These are phyloP conservation scores for Notarius quadriscutis DNA, from an alignment of 2,113 vertebrate genomes.

Conservation along the genomic window DNA sequence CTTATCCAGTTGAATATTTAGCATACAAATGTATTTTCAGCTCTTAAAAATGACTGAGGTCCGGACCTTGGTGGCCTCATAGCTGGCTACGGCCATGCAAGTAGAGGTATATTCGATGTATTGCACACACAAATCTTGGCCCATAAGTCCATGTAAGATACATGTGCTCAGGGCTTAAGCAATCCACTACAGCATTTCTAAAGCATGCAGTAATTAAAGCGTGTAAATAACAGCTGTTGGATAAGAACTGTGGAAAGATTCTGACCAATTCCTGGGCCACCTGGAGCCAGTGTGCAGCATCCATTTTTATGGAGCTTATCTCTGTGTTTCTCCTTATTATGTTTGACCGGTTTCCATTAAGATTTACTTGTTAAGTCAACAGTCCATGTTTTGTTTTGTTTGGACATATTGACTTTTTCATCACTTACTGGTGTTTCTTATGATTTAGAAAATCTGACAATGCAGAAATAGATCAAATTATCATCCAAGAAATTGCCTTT, in stretches of 20 bases:
- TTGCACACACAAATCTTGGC: not conserved
- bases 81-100: not conserved
- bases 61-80: no score
- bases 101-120: not conserved
- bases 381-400: not conserved
- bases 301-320: not conserved
- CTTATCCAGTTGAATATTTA: no score
- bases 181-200: not conserved
- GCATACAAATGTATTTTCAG: no score
- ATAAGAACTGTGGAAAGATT: not conserved
- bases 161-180: not conserved
- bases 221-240: not conserved
- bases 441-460: not conserved
- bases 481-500: not conserved
- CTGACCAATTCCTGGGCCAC: slow-evolving; percentile 1
- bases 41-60: no score
- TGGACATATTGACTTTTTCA: not conserved
- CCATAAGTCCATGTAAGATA: not conserved
- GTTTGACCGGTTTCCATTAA: slow-evolving; percentile 4
- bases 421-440: not conserved
- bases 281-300: not conserved
- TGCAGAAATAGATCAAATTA: not conserved
- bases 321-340: not conserved
- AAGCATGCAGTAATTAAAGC: not conserved
- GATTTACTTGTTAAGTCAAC: not conserved